Percentiles rank a stretch among this genome's conserved stretches.
Conservation (phyloP, 2,113 vertebrate genomes). For the Hystrix brachyura region DNA sequence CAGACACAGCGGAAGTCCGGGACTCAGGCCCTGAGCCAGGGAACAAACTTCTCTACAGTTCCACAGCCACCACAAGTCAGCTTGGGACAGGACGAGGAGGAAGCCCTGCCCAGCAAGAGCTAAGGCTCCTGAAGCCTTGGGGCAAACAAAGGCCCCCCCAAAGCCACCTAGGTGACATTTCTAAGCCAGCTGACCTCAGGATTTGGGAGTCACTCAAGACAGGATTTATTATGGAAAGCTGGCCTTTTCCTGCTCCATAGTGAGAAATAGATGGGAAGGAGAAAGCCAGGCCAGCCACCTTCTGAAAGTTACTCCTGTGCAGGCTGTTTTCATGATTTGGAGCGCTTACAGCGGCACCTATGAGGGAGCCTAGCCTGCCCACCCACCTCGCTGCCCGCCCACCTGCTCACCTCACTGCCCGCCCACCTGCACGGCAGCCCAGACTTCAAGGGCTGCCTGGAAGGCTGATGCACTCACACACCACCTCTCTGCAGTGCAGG, state of each 20-base stretch:
- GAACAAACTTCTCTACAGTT: neutral
- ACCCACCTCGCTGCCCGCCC: neutral
- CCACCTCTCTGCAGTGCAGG: neutral
- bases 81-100: neutral
- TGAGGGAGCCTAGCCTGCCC: neutral
- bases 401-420: neutral
- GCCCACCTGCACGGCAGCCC: neutral
- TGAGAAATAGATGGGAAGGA: too few relatives aligned
- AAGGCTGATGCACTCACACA: neutral
- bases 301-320: neutral
- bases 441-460: neutral
- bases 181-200: neutral
- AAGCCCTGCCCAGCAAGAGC: neutral
- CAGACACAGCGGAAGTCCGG: accelerated
- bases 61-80: neutral
- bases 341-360: too few relatives aligned
- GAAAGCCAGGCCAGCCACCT: accelerated
- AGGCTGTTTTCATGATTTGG: neutral
- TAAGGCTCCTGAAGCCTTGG: neutral
- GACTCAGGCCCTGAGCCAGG: neutral
- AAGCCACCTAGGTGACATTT: neutral
- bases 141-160: neutral
- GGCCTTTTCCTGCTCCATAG: neutral
- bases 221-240: neutral
- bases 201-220: neutral